A percentile compares a stretch with the other conserved stretches of the same genome.
Conservation (phyloP, 2,113 vertebrate species). For the Genyomyrus donnyi region DNA sequence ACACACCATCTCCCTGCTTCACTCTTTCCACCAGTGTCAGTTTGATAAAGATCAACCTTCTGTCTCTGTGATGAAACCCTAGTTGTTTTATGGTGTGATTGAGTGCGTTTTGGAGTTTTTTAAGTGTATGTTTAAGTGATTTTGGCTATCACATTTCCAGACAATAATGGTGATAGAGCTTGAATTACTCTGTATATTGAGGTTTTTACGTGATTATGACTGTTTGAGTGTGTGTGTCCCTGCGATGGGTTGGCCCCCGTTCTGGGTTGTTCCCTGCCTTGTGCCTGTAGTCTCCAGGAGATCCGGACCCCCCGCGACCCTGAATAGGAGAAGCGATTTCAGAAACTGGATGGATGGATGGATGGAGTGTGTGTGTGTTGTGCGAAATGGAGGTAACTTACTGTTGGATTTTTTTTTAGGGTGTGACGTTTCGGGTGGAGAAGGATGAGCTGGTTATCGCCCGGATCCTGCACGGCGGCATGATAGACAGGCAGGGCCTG, state of each 20-base stretch:
- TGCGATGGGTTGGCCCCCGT: too few species aligned
- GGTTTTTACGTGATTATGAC: not conserved
- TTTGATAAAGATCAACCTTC: not conserved
- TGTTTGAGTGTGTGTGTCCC: not conserved
- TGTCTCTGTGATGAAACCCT: not conserved
- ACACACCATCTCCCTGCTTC: not conserved
- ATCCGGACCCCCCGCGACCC: too few species aligned
- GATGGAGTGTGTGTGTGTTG: not conserved
- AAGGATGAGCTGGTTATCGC: slow-evolving; percentile 91
- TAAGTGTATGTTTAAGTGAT: not conserved
- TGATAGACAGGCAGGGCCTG: slow-evolving; percentile 94
- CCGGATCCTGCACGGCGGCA: slow-evolving; percentile 87
- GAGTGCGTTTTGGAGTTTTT: not conserved
- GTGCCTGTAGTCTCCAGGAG: too few species aligned
- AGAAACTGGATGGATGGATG: too few species aligned
- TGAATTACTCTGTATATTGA: not conserved
- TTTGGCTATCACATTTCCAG: not conserved
- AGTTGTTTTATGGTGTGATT: not conserved
- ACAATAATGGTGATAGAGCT: not conserved
- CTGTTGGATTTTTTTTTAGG: slow-evolving; percentile 58
- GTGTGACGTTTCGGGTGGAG: slow-evolving; percentile 92
- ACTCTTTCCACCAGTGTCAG: not conserved
- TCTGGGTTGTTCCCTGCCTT: too few species aligned
- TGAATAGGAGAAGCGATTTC: too few species aligned
- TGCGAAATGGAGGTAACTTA: not conserved